phyloP scores from a whole-genome alignment of 2,888 invertebrate genomes.

The Frankliniella fusca region DNA sequence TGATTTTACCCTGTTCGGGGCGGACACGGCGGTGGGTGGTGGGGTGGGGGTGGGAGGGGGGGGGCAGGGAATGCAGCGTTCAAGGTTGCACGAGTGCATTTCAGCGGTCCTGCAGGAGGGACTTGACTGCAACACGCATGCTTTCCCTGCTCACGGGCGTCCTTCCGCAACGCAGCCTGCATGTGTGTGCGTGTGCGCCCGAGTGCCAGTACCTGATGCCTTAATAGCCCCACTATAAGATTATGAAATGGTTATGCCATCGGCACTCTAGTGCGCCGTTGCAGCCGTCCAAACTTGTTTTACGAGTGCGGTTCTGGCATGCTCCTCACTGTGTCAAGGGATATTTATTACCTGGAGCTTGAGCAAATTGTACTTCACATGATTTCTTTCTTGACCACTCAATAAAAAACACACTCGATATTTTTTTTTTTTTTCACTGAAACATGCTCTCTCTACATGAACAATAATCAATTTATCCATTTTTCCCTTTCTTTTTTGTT shows the following conservation, averaged over 20 bases:
- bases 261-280: neutral
- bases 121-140: neutral
- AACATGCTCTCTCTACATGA: no score
- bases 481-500: neutral
- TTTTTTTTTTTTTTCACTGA: no score
- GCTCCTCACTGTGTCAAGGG: neutral
- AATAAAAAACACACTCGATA: no score
- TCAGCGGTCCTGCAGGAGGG: neutral
- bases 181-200: neutral
- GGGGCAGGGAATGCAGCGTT: neutral
- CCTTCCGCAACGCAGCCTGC: neutral
- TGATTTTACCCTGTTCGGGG: neutral
- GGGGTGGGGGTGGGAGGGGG: neutral
- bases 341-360: neutral
- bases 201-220: constrained; percentile 21
- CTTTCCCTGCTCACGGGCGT: neutral
- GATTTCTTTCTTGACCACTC: no score
- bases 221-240: neutral
- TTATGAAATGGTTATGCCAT: constrained; percentile 22
- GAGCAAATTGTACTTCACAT: no score
- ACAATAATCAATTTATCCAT: neutral
- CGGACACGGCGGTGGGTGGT: neutral
- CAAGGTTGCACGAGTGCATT: constrained; percentile 3
- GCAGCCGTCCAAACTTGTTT: neutral
- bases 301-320: neutral